These are phyloP conservation scores for Labrus mixtus DNA, from an alignment of 2,113 vertebrate species.

Conservation along the genomic window DNA sequence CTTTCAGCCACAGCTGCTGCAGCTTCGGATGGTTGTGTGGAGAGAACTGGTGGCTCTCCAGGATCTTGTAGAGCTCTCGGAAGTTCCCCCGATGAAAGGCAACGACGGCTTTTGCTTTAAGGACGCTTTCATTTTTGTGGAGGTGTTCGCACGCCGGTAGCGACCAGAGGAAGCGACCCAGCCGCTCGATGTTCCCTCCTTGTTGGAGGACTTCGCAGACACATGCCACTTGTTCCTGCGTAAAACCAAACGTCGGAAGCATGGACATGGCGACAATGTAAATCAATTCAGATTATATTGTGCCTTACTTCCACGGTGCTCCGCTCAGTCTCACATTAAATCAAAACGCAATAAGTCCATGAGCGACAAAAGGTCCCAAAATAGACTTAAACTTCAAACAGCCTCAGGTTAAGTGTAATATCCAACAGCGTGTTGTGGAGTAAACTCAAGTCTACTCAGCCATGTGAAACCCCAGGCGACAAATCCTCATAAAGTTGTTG, in stretches of 20 bases:
- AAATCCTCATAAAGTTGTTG: slow-evolving; percentile 75
- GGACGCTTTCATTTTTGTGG: slow-evolving; percentile 94
- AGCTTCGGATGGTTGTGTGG: slow-evolving; percentile 93
- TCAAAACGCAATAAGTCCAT: slow-evolving; percentile 73
- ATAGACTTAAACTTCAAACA: slow-evolving; percentile 39
- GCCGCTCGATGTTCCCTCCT: slow-evolving; percentile 93
- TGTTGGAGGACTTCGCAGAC: slow-evolving; percentile 94
- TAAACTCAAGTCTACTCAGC: slow-evolving; percentile 77
- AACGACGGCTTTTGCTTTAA: slow-evolving; percentile 93
- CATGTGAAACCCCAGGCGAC: slow-evolving; percentile 69
- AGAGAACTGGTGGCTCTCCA: slow-evolving; percentile 94
- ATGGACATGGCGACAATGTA: slow-evolving; percentile 88
- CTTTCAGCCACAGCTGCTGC: slow-evolving; percentile 94
- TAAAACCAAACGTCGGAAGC: slow-evolving; percentile 95
- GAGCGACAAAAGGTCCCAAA: slow-evolving; percentile 52
- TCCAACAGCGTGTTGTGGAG: slow-evolving; percentile 64
- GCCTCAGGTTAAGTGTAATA: slow-evolving; percentile 51
- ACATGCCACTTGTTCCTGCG: slow-evolving; percentile 94
- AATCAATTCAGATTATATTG: slow-evolving; percentile 59
- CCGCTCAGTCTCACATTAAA: slow-evolving; percentile 72
- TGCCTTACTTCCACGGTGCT: slow-evolving; percentile 71
- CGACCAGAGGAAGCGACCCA: slow-evolving; percentile 93
- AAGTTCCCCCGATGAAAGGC: slow-evolving; percentile 93
- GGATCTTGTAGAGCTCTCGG: slow-evolving; percentile 93
- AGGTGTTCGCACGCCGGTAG: slow-evolving; percentile 93